Evolutionary conservation across 2,888 invertebrate genomes (phyloP), one percentile per base, ranked within the genome.

Genomic region (Diabrotica balteata): DNA sequence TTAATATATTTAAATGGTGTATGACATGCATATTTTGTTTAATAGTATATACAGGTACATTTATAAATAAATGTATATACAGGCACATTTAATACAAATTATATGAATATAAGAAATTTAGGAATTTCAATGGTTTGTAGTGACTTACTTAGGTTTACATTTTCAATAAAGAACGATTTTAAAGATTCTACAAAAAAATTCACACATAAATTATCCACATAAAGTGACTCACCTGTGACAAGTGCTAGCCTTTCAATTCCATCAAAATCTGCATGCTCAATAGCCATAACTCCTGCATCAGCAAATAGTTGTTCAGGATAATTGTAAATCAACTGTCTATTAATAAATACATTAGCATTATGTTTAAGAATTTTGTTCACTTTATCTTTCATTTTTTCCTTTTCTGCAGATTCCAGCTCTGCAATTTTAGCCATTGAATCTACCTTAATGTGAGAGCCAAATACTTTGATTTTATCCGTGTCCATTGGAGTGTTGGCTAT

Each of bases 401-500:
- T 99, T 82, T 99, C 99, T 1, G 98, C 98, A 57, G 94, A 85
- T 86, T 99, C 99, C 60, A 99, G 86, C 80, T 99, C 98, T 6
- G 99, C 99, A 72, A 99, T 96, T 85, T 98, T 95, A 0, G 95
- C 91, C 90, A 95, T 91, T 0, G 95, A 95, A 82, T 95, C 95
- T 0, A 95, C 95, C 80, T 94, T 92, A 74, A 95, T 97, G 73
- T 96, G 92, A 52, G 97, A 97, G 54, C 98, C 98, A 85, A 99
- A 99, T 32, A 99, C 92, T 87, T 99, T 98, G 76, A 99, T 97
- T 86, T 99, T 99, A 82, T 99, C 99, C 0, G 98, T 96, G 86
- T 99, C 99, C 99, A 99, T 99, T 0, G 99, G 97, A 8, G 99
- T 99, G 84, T 99, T 99, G 9, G 98, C 98, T 78, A 99, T 96